Base-by-base conservation (phyloP, 1,140 invertebrate genomes). In the Eriosoma lanigerum region DNA sequence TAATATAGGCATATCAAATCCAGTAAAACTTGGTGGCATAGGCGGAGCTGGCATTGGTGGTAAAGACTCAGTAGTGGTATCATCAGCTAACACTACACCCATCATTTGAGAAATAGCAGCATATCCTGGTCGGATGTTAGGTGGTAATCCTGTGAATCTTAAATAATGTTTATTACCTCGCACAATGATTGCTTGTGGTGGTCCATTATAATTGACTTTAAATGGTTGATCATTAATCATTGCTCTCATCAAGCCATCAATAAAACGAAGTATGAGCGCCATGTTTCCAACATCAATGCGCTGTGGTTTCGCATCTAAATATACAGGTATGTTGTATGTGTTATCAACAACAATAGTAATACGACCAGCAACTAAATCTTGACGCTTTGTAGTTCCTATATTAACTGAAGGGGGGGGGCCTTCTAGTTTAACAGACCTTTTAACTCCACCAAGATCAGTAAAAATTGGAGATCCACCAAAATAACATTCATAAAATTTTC, bases 391-490 rank as follows among this genome's bases (percentile, higher is more conserved):
- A 13, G 87, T 89, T 0, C 93, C 91, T 68, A 94, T 93, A 84
- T 91, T 92, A 0, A 94, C 93, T 86, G 93, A 91, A 0, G 97
- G 97, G 6, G 94, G 89, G 1, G 94, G 93, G 0, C 96, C 96
- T 83, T 94, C 92, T 4, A 98, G 86, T 83, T 93, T 91, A 0
- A 98, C 87, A 38, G 89, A 88, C 81, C 92, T 90, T 58, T 90
- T 87, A 82, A 92, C 91, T 0, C 93, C 93, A 83, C 93, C 91
- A 17, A 99, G 86, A 13, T 93, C 91, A n/a, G 98, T 90, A 19
- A 88, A 88, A 8, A 97, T 90, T 1, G 94, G 91, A 56, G 94
- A 92, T 5, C 96, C 96, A 70, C 96, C 96, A 86, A 98, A 98
- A 83, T 92, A 93, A 84, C 94, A 94, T 84, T 96, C 93, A 83